Evolutionary conservation across 1,140 invertebrate species (phyloP).

Genomic region (Parapsyche elsis): DNA sequence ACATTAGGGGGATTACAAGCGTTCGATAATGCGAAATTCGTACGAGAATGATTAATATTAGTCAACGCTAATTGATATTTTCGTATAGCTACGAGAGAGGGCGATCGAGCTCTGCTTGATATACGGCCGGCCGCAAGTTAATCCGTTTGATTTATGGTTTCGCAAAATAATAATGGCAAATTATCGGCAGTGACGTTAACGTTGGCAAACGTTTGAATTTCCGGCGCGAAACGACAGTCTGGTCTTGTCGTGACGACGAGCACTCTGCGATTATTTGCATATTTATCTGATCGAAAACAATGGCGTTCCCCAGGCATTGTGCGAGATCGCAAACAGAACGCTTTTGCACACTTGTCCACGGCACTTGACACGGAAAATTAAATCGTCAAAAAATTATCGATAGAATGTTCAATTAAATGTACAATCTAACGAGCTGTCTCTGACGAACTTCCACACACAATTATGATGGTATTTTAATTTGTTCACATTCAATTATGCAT

Average conservation of each 20-base stretch:
- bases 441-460: no score
- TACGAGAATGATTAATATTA: background rate
- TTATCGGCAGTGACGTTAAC: background rate
- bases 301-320: background rate
- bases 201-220: background rate
- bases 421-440: no score
- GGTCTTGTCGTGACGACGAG: constrained; percentile 10
- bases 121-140: background rate
- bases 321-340: background rate
- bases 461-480: no score
- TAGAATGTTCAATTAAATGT: no score
- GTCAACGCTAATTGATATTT: background rate
- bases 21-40: no score
- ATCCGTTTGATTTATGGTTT: background rate
- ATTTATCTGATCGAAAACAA: constrained; percentile 29
- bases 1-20: background rate
- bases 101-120: background rate
- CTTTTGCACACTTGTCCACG: background rate
- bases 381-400: background rate
- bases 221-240: background rate
- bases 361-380: background rate
- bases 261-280: constrained; percentile 16
- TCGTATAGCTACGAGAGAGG: background rate
- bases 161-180: background rate
- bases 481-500: background rate